Base-by-base conservation (phyloP, 2,113 vertebrate genomes). In the Carassius gibelio region DNA sequence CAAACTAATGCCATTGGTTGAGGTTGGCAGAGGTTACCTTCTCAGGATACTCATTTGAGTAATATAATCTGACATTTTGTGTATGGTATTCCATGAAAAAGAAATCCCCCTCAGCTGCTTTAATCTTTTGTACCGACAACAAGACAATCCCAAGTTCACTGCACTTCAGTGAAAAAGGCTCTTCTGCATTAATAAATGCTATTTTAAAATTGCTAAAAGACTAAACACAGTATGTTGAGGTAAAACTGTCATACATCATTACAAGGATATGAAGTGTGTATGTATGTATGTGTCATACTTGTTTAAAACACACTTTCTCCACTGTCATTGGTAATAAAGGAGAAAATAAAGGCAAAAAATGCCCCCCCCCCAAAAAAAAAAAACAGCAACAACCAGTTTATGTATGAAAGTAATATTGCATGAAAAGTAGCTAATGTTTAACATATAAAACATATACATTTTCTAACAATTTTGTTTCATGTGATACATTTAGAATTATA, bases 31-130 rank as follows among this genome's bases (percentile, higher is more conserved):
- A 69, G 30, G 30, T 30, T 30, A 30, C 30, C 1, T 21, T 38
- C 36, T 42, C 26, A 42, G 68, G 3, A 38, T 21, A 21, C 8
- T 19, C 42, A 21, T 71, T 71, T 71, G 17, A 42, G 36, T 42
- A 71, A 42, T 71, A 11, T n/a, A 72, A 38, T 38, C 36, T 38
- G 68, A 38, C 68, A 9, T 72, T 72, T 72, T 72, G 36, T 72
- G 36, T 42, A 72, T 42, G 14, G 30, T 34, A 4, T 30, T 34
- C 8, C 8, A 42, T 45, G 5, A 38, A 38, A 38, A 42, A 42
- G 11, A 45, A 71, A 72, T 72, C 69, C 19, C 8, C 19, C 42
- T 19, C 36, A 42, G 17, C 7, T 42, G 17, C 68, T 71, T 21
- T n/a, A 71, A 71, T 38, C 36, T 72, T 10, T 72, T 72, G 38